Conservation (phyloP, 2,797 vertebrate species). For the Pangasius macronema region DNA sequence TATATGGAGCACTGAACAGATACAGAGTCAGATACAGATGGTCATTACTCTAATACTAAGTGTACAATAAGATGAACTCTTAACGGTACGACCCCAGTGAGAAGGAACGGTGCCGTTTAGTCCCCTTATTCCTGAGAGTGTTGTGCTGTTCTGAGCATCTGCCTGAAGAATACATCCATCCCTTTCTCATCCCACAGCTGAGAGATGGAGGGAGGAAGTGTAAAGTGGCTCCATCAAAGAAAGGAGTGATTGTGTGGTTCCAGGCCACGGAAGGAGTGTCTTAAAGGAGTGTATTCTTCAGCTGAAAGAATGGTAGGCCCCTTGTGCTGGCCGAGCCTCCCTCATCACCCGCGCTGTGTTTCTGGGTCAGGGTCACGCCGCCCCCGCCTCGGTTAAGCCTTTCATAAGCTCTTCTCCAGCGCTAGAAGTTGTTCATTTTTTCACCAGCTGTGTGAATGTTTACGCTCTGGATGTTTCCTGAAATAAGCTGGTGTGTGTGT, state of each 20-base stretch:
- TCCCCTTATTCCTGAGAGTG: not conserved
- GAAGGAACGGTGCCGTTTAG: not conserved
- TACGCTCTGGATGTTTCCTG: not conserved
- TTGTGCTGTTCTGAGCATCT: not conserved
- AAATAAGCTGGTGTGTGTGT: not conserved
- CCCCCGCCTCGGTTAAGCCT: slow-evolving; percentile 46
- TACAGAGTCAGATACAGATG: not conserved
- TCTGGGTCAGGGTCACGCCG: slow-evolving; percentile 70
- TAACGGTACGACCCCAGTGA: not conserved
- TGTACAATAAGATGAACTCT: not conserved
- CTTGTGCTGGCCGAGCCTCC: slow-evolving; percentile 36
- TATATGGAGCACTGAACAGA: not conserved
- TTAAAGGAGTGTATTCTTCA: slow-evolving; percentile 38
- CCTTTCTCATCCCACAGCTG: not conserved
- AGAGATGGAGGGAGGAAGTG: slow-evolving; percentile 15
- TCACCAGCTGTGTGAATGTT: slow-evolving; percentile 17
- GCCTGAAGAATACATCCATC: not conserved
- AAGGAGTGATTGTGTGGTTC: slow-evolving; percentile 9
- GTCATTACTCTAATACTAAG: not conserved
- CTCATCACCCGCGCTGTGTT: slow-evolving; percentile 48
- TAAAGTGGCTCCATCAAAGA: not conserved
- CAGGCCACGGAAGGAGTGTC: slow-evolving; percentile 33
- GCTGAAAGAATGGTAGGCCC: not conserved
- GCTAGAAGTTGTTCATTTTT: not conserved
- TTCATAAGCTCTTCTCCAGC: slow-evolving; percentile 50